Evolutionary conservation across 2,888 invertebrate genomes (phyloP), one percentile per base, ranked within the genome.

Genomic region (Cosmorhoe ocellata): DNA sequence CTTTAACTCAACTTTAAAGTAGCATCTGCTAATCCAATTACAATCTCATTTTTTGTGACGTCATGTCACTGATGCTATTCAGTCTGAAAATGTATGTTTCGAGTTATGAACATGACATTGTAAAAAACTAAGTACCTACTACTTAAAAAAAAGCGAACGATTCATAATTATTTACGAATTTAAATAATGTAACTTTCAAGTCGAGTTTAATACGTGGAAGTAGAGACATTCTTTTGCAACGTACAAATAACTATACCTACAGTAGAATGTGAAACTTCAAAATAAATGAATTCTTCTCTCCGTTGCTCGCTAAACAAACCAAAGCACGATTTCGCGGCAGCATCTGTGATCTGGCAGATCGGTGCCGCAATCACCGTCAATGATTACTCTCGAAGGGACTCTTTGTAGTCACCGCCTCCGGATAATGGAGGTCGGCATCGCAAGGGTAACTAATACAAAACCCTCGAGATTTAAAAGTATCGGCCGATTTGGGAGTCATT

Each of bases 401-500:
- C 80, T 84, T 86, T 87, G 79, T 83, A 76, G 76, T 71, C 73
- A 71, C 86, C 85, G 85, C 81, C 75, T 71, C 64, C 58, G 56
- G 67, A 71, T 79, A 83, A 81, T 81, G 75, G 71, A 73, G 63
- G 66, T 69, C 64, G 64, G 64, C 69, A 58, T 66, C 56, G 61
- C 62, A 59, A 63, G 71, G 68, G 74, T 77, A 77, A 82, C 81
- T 77, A 81, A 84, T 81, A 79, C 70, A 74, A 66, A 70, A 61
- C 62, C 79, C 69, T 74, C 63, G 70, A 76, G 69, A 76, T 74
- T 75, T 74, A 69, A 80, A 80, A 76, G 76, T 74, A 79, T 74
- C 76, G 71, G 59, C 57, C 64, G 74, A 79, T 82, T 81, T 80
- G 71, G 74, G 70, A 76, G 78, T 88, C 87, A 87, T 89, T 87